phyloP scores from a whole-genome alignment of 1,140 invertebrate species.

The Paralvinella palmiformis region DNA sequence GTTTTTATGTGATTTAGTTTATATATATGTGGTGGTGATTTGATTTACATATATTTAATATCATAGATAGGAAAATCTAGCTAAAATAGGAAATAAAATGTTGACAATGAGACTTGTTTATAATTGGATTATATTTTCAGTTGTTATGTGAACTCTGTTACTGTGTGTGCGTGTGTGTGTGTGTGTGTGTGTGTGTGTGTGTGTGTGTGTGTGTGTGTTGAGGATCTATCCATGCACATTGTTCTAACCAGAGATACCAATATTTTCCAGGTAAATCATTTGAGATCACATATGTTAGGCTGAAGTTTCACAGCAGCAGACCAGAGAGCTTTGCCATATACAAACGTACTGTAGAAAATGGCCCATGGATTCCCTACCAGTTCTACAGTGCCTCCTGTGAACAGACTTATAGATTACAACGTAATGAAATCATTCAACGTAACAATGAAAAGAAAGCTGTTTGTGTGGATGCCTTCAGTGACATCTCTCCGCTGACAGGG shows the following conservation, averaged over 20 bases:
- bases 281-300: slow-evolving; percentile 91
- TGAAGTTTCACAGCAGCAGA: slow-evolving; percentile 87
- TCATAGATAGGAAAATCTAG: no score
- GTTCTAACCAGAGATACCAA: no score
- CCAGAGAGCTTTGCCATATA: slow-evolving; percentile 97
- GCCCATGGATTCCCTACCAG: slow-evolving; percentile 90
- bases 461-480: slow-evolving; percentile 93
- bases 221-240: no score
- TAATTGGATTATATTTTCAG: no score
- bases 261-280: slow-evolving; percentile 88
- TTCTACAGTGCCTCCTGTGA: slow-evolving; percentile 90
- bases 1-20: no score
- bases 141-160: no score
- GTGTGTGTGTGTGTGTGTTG: no score
- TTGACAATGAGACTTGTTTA: no score
- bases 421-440: slow-evolving; percentile 52
- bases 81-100: no score
- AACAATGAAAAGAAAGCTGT: slow-evolving; percentile 76
- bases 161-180: no score
- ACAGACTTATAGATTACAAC: slow-evolving; percentile 78
- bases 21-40: no score
- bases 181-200: not conserved
- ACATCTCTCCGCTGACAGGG: slow-evolving; percentile 91
- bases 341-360: slow-evolving; percentile 70
- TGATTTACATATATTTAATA: no score